Evolutionary conservation across 2,888 invertebrate genomes (phyloP).

Genomic region (Dynastes maya): DNA sequence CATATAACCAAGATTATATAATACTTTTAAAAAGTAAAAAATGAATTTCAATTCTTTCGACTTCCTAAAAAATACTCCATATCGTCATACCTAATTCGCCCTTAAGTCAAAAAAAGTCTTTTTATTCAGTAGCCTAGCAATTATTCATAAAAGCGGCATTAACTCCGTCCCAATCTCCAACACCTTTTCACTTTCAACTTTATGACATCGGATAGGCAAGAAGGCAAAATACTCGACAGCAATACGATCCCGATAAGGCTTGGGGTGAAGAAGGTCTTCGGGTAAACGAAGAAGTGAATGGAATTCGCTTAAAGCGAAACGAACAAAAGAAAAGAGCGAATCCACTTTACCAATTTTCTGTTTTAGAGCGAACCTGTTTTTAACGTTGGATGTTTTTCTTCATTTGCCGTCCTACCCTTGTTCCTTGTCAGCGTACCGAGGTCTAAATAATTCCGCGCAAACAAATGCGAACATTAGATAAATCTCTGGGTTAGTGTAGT

Average conservation of each 20-base stretch:
- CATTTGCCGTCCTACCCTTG: not conserved
- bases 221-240: conserved; percentile 3
- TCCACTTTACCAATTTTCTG: conserved; percentile 40
- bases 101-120: not conserved
- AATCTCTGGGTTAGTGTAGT: conserved; percentile 26
- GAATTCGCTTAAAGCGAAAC: conserved; percentile 22
- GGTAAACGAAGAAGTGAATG: not conserved
- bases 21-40: too few relatives aligned
- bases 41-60: too few relatives aligned
- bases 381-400: conserved; percentile 1
- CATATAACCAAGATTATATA: too few relatives aligned
- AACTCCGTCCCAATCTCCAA: not conserved
- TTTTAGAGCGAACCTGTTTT: conserved; percentile 6
- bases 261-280: conserved; percentile 33
- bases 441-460: conserved; percentile 11
- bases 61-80: too few relatives aligned
- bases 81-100: not conserved
- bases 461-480: conserved; percentile 8
- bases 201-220: conserved; percentile 3
- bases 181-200: conserved; percentile 1
- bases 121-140: not conserved
- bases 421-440: not conserved
- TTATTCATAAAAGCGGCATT: not conserved
- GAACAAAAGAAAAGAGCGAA: conserved; percentile 5
- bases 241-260: conserved; percentile 7